Evolutionary conservation across 64 coral and sea anemone species (phyloP), one percentile per base, ranked within the genome.

Genomic region (Actinia tenebrosa): DNA sequence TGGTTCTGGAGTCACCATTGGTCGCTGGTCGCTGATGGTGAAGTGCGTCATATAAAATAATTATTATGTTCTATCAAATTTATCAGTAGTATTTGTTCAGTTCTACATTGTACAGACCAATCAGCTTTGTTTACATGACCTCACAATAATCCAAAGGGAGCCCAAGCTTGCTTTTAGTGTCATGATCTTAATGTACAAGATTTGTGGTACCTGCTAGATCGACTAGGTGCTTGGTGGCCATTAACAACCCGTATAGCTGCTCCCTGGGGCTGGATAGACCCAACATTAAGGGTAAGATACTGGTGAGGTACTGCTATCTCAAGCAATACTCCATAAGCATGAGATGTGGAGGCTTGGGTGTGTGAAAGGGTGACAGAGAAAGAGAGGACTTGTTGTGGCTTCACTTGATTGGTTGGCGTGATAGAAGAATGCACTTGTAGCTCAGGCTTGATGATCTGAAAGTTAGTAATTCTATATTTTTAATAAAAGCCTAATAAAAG

Each of bases 241-340:
- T 53, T 71, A 5, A 91, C 72, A 44, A 97, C 60, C 30, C 52
- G 45, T 18, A 93, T 20, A 22, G 54, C 60, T 0, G 54, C 60
- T 0, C 79, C 72, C 16, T 79, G 56, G 26, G 80, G 45, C 71
- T 58, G 88, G 50, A 86, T 7, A 26, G 80, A 87, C 47, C 71
- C 60, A 80, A 59, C 46, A 56, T 83, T 84, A 80, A 90, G 82
- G 13, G 5, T 64, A 53, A 89, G 42, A 53, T 90, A 84, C 19
- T 89, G 47, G 47, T 91, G 85, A 42, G 91, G 91, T 79, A 90
- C 68, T 8, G 94, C 94, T 44, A 97, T 78, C 77, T 97, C 94
- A 18, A 97, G 52, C 16, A 93, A 86, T 16, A 97, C 85, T 79
- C 94, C 80, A 53, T 89, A 97, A 10, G 94, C 94, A 77, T 85